Base-by-base conservation (phyloP, 2,888 invertebrate genomes). In the Silvanus unidentatus region DNA sequence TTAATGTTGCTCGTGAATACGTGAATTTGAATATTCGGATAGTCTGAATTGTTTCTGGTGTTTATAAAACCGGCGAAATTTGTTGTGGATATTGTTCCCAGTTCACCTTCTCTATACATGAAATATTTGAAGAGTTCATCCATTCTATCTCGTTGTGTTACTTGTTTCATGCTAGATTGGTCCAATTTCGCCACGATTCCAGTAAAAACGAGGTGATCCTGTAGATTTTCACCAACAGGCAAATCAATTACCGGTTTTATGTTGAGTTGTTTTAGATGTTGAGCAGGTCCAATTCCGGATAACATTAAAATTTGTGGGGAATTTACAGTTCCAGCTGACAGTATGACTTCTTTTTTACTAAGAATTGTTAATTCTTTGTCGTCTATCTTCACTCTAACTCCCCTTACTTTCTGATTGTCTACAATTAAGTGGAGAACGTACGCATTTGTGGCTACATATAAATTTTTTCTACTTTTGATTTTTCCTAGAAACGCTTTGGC, bases 401-500 rank as follows among this genome's bases (percentile, higher is more conserved):
- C 72, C 2, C 62, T 64, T 0, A 78, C 78, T 0, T 71, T 73
- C 42, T 71, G 66, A 15, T 57, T 60, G 43, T 79, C 72, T 16
- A 83, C 69, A 2, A 77, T 62, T 1, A 84, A 63, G 54, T 74
- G 75, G 2, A 74, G 76, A 0, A 76, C 84, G 30, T 72, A 70
- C 0, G 81, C 73, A 34, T 78, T 71, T 48, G 78, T 78, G 11
- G 80, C 72, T 0, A 84, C 73, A 47, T 76, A 74, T 1, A 85
- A 62, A 64, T 85, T 85, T 4, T 67, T 59, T 2, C 80, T 65
- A 10, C 77, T 64, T 28, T 75, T 71, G 0, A 70, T 37, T 67
- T 71, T 57, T 73, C 75, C 42, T 2, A 91, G 66, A 63, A 84
- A 91, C 0, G 82, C 88, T 71, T 87, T 90, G 4, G 86, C 84